A percentile compares a stretch with the other conserved stretches of the same genome.
Conservation (phyloP, 2,888 invertebrate genomes). For the Selenia dentaria region DNA sequence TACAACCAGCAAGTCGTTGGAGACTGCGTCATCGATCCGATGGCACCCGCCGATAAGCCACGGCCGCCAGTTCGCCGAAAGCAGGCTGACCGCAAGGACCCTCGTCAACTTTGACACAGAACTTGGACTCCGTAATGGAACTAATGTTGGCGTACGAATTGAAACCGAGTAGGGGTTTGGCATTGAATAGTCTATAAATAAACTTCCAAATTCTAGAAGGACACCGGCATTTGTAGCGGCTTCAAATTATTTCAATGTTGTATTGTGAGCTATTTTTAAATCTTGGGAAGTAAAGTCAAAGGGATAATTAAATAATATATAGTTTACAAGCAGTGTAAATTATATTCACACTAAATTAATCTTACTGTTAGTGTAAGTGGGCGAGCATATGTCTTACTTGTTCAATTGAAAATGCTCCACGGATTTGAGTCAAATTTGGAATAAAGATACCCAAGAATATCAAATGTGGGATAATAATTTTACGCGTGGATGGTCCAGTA, state of each 20-base stretch:
- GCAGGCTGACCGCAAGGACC: constrained; percentile 54
- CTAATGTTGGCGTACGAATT: constrained; percentile 19
- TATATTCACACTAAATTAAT: too few relatives aligned
- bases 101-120: constrained; percentile 66
- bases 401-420: too few relatives aligned
- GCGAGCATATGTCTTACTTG: too few relatives aligned
- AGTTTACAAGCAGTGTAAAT: too few relatives aligned
- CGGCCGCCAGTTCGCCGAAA: constrained; percentile 37
- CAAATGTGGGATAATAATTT: too few relatives aligned
- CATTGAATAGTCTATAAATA: constrained; percentile 21
- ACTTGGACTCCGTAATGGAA: constrained; percentile 39
- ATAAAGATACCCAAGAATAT: too few relatives aligned
- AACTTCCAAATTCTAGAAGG: constrained; percentile 7
- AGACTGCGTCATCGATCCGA: constrained; percentile 45
- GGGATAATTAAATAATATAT: too few relatives aligned
- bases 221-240: background rate
- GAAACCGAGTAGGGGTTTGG: constrained; percentile 14
- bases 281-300: too few relatives aligned
- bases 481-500: too few relatives aligned
- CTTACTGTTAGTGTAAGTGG: too few relatives aligned
- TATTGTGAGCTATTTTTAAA: too few relatives aligned
- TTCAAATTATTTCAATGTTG: background rate
- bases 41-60: constrained; percentile 53
- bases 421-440: too few relatives aligned
- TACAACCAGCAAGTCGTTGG: constrained; percentile 16